A percentile compares a stretch with the other conserved stretches of the same genome.
These are phyloP conservation scores for Stichopus horrens DNA, from an alignment of 53 echinoderm and acorn worm species.

Conservation along the genomic window DNA sequence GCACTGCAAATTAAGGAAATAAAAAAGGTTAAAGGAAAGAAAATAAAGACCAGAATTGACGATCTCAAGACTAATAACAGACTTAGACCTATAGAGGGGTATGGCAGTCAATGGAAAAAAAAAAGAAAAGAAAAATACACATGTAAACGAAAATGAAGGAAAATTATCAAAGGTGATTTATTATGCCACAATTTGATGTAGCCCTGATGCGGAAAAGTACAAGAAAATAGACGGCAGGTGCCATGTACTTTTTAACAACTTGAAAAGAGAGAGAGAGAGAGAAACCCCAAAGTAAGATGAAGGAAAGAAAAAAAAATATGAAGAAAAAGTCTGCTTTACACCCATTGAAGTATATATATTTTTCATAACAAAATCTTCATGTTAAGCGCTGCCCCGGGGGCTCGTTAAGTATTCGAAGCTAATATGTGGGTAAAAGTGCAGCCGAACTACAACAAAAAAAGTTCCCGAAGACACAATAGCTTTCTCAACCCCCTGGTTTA, in stretches of 20 bases:
- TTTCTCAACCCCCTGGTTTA: constrained; percentile 35
- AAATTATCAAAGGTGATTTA: no score
- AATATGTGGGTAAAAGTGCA: constrained; percentile 38
- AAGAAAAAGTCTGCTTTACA: not conserved
- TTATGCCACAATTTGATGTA: not conserved
- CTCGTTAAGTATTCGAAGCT: constrained; percentile 25
- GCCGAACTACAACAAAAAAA: constrained; percentile 34
- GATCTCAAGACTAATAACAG: no score
- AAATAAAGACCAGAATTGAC: no score
- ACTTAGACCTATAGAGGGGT: no score
- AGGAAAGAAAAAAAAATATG: not conserved
- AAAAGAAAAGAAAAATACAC: no score
- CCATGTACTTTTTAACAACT: constrained; percentile 34
- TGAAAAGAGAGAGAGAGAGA: not conserved
- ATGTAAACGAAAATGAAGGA: no score
- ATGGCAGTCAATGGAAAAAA: no score
- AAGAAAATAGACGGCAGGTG: constrained; percentile 38
- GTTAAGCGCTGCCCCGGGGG: constrained; percentile 42
- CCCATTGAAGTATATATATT: not conserved
- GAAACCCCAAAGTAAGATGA: not conserved
- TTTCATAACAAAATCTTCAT: constrained; percentile 51
- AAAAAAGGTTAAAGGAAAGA: no score
- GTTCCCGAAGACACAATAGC: constrained; percentile 41
- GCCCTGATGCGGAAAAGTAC: constrained; percentile 14
- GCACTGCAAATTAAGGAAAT: no score